A percentile compares a stretch with the other conserved stretches of the same genome.
These are phyloP conservation scores for Cyprinodon diabolis DNA, from an alignment of 2,797 vertebrate species.

Conservation along the genomic window DNA sequence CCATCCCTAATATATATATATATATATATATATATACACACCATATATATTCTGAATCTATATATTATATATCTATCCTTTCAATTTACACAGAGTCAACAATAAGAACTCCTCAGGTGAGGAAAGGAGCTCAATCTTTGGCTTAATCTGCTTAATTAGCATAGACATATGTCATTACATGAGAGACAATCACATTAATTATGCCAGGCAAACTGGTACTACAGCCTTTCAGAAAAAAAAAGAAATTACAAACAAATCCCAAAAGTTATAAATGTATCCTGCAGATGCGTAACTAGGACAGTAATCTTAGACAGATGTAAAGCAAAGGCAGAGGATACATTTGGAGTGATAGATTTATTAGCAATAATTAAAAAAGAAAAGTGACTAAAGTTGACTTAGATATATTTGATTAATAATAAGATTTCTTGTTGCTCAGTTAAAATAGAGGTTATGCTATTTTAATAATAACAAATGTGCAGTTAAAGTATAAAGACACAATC, in stretches of 20 bases:
- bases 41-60: too few species aligned
- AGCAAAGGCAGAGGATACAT: constrained; percentile 40
- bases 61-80: too few species aligned
- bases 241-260: too few species aligned
- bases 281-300: constrained; percentile 58
- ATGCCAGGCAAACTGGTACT: too few species aligned
- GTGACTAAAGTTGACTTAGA: background rate
- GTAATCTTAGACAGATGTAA: constrained; percentile 42
- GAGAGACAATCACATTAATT: too few species aligned
- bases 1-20: rapidly evolving
- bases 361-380: background rate
- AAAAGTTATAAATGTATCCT: constrained; percentile 19
- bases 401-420: background rate
- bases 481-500: constrained; percentile 1
- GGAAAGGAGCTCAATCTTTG: too few species aligned
- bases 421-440: constrained; percentile 2
- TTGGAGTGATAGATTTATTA: background rate
- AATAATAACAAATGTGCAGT: constrained; percentile 14
- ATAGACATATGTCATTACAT: too few species aligned
- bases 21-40: too few species aligned
- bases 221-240: too few species aligned
- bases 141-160: too few species aligned
- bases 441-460: constrained; percentile 8
- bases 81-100: too few species aligned
- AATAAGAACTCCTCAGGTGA: too few species aligned